Evolutionary conservation across 2,888 invertebrate species (phyloP).

Genomic region (Ennomos erosarius): DNA sequence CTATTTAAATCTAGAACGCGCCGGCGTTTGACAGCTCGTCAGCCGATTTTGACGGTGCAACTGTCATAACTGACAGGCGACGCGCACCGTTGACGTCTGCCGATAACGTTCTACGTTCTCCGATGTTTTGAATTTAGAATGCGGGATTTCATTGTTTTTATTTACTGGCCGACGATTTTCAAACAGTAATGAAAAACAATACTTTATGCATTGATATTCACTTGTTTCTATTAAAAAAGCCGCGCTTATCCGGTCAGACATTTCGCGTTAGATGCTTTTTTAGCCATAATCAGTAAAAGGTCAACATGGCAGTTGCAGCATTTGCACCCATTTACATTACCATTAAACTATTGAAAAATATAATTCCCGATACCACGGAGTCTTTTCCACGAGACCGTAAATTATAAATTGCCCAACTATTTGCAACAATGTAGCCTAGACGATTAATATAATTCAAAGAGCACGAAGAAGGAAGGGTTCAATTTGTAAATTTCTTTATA

Average conservation of each 20-base stretch:
- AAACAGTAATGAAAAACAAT: no score
- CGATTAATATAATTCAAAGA: no score
- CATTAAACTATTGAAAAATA: background rate
- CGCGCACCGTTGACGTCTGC: constrained; percentile 57
- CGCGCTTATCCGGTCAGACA: constrained; percentile 19
- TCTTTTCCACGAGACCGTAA: background rate
- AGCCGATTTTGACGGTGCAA: constrained; percentile 64
- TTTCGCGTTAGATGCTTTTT: constrained; percentile 29
- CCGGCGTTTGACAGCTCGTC: constrained; percentile 65
- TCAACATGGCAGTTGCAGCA: constrained; percentile 42
- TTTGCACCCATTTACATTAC: constrained; percentile 6
- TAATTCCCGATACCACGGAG: constrained; percentile 1
- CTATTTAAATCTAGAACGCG: constrained; percentile 68
- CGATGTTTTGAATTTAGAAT: constrained; percentile 53
- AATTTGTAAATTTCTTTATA: no score
- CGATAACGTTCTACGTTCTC: constrained; percentile 59
- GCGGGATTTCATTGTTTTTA: constrained; percentile 32
- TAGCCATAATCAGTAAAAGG: constrained; percentile 39
- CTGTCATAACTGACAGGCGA: constrained; percentile 61
- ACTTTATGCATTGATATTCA: no score
- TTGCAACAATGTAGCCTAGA: no score
- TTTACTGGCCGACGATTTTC: constrained; percentile 14
- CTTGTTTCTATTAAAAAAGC: no score
- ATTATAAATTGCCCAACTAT: no score
- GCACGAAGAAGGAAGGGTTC: no score